phyloP scores from a whole-genome alignment of 2,113 vertebrate species.

The Montifringilla adamsi region DNA sequence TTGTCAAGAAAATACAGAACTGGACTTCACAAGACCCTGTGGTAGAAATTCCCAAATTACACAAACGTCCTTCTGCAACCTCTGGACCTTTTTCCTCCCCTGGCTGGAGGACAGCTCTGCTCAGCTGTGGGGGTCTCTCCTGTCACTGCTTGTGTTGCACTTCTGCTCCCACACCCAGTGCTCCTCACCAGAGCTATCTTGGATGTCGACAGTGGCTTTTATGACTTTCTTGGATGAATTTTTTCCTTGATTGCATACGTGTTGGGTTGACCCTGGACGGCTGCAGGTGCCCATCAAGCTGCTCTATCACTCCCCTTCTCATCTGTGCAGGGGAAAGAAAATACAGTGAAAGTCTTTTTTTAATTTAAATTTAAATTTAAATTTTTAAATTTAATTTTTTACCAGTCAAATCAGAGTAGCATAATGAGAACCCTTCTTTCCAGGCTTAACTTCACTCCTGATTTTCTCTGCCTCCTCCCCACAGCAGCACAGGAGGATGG shows the following conservation, averaged over 20 bases:
- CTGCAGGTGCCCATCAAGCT: not conserved
- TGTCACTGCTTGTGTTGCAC: not conserved
- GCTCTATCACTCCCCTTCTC: not conserved
- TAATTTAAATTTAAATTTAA: no score
- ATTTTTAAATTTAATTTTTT: not conserved
- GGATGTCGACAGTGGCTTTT: fast-evolving
- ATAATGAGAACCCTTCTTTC: not conserved
- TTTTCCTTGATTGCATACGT: not conserved
- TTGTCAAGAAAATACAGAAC: not conserved
- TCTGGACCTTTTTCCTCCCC: not conserved
- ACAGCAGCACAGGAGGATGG: not conserved
- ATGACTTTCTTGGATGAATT: not conserved
- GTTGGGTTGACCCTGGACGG: not conserved
- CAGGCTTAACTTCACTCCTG: not conserved
- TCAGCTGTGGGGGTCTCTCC: not conserved
- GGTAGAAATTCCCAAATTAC: not conserved
- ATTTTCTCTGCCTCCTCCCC: not conserved
- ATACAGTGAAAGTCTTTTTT: not conserved
- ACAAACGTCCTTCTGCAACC: not conserved
- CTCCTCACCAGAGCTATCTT: not conserved
- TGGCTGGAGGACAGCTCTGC: not conserved
- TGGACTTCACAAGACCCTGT: not conserved
- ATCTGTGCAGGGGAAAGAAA: not conserved
- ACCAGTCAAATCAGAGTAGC: not conserved
- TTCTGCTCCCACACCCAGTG: not conserved